phyloP scores from a whole-genome alignment of 2,797 vertebrate species.

The Crypturellus tataupa region DNA sequence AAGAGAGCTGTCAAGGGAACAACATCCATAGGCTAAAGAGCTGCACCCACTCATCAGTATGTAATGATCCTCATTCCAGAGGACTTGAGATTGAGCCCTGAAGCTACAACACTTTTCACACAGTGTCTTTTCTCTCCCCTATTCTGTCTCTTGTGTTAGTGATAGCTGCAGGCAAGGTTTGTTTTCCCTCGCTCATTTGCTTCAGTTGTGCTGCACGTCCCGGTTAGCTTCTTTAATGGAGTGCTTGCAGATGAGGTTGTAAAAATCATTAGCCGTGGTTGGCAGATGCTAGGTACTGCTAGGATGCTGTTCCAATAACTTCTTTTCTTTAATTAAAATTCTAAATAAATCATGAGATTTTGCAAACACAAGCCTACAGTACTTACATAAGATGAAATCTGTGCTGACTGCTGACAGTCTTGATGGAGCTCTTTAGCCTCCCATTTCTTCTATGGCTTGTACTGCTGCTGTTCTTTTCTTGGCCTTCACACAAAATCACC shows the following conservation, averaged over 20 bases:
- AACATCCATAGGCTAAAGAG: neutral
- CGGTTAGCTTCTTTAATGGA: conserved; percentile 59
- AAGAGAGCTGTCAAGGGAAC: neutral
- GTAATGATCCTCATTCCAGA: neutral
- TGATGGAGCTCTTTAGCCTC: conserved; percentile 14
- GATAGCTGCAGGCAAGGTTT: conserved; percentile 20
- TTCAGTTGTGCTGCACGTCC: neutral
- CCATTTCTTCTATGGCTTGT: neutral
- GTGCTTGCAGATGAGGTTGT: conserved; percentile 59
- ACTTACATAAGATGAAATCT: conserved; percentile 41
- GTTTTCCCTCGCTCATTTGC: conserved; percentile 12
- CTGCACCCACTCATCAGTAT: neutral
- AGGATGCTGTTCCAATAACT: conserved; percentile 56
- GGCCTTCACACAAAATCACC: conserved; percentile 45
- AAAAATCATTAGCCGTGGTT: conserved; percentile 59
- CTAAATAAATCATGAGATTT: conserved; percentile 73
- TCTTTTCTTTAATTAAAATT: conserved; percentile 74
- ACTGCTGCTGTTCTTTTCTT: neutral
- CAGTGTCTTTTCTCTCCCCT: neutral
- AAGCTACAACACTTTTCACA: neutral
- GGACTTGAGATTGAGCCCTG: neutral
- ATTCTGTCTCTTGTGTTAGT: neutral
- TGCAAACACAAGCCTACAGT: conserved; percentile 16
- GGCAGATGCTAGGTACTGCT: conserved; percentile 47
- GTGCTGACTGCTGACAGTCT: neutral